Conservation (phyloP, 2,113 vertebrate species). For the Callopanchax toddi region DNA sequence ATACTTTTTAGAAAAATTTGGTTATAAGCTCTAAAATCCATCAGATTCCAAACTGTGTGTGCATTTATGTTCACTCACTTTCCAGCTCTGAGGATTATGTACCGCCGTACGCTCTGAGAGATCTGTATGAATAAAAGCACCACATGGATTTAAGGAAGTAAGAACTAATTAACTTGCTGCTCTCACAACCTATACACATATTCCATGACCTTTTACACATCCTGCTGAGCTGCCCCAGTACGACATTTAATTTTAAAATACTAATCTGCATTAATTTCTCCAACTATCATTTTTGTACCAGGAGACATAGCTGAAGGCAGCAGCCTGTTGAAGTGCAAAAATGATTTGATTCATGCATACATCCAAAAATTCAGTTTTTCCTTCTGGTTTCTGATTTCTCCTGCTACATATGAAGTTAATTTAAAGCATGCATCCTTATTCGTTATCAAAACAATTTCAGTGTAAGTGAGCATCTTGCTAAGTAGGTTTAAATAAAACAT, state of each 20-base stretch:
- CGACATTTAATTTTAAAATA: constrained; percentile 13
- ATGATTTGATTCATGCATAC: constrained; percentile 21
- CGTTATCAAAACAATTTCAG: not conserved
- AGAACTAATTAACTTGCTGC: constrained; percentile 54
- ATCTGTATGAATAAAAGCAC: constrained; percentile 48
- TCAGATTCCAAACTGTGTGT: not conserved
- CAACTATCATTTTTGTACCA: constrained; percentile 16
- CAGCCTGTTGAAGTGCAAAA: constrained; percentile 22
- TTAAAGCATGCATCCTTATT: constrained; percentile 27
- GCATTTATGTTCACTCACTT: constrained; percentile 27
- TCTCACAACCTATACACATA: constrained; percentile 12
- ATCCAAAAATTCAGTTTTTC: constrained; percentile 4
- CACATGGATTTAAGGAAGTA: constrained; percentile 56
- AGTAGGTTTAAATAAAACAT: constrained; percentile 56
- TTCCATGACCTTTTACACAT: constrained; percentile 39
- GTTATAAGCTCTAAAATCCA: not conserved
- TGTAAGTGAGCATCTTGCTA: constrained; percentile 21
- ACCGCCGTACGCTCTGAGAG: constrained; percentile 47
- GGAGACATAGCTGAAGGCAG: constrained; percentile 27
- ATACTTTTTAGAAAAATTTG: too few species aligned
- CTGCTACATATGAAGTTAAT: constrained; percentile 31
- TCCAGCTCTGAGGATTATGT: constrained; percentile 67
- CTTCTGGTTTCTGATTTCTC: constrained; percentile 34
- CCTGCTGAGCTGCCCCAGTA: constrained; percentile 14
- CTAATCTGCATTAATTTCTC: constrained; percentile 24